Evolutionary conservation across 2,113 vertebrate genomes (phyloP).

Genomic region (Sciurus niger): DNA sequence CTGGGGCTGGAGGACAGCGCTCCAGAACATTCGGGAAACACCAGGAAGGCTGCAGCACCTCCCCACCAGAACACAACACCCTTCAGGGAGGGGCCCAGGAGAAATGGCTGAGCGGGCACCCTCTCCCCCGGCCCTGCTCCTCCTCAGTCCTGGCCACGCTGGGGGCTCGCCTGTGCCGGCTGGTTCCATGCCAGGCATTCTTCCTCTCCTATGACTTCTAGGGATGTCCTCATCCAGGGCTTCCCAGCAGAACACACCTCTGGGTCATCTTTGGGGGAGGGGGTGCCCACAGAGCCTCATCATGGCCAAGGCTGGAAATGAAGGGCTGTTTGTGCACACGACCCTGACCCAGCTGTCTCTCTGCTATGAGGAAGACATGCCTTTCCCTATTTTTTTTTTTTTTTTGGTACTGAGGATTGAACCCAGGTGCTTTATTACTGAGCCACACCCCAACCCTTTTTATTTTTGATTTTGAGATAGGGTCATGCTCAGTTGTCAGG

Average conservation of each 20-base stretch:
- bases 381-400: neutral
- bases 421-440: too few species aligned
- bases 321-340: neutral
- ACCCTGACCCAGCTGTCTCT: neutral
- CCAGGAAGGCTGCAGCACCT: neutral
- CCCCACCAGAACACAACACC: rapidly evolving
- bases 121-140: rapidly evolving
- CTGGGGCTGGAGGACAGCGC: neutral
- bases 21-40: neutral
- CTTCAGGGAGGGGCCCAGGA: neutral
- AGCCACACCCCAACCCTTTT: too few species aligned
- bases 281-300: neutral
- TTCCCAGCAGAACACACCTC: neutral
- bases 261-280: neutral
- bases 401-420: too few species aligned
- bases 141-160: neutral
- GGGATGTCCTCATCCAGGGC: neutral
- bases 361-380: neutral
- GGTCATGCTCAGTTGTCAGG: too few species aligned
- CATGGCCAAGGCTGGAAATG: neutral
- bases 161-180: neutral
- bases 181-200: neutral
- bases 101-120: neutral
- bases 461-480: too few species aligned
- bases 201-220: neutral